Evolutionary conservation across 1,140 invertebrate genomes (phyloP).

Genomic region (Plutomurus gul): DNA sequence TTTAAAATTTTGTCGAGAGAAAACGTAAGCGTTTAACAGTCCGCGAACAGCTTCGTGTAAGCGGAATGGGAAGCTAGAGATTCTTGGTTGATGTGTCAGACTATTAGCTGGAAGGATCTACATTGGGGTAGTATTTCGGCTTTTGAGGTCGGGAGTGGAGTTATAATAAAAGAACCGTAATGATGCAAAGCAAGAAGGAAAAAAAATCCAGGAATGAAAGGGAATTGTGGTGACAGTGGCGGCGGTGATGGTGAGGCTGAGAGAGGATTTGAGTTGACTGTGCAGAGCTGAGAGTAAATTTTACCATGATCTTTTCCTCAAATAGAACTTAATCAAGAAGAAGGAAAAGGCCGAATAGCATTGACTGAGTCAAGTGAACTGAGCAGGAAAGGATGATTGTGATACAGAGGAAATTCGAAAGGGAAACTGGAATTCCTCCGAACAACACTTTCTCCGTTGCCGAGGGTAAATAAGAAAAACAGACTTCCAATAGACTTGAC

Average conservation of each 20-base stretch:
- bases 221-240: background rate
- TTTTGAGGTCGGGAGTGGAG: background rate
- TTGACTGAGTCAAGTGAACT: slow-evolving; percentile 28
- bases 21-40: too few species aligned
- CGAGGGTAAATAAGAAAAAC: background rate
- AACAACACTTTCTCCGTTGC: background rate
- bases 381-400: slow-evolving; percentile 26
- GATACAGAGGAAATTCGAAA: slow-evolving; percentile 27
- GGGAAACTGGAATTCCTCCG: background rate
- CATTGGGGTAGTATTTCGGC: background rate
- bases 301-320: slow-evolving; percentile 22
- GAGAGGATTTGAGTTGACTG: slow-evolving; percentile 4
- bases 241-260: background rate
- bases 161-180: background rate
- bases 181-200: background rate
- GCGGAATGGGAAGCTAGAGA: background rate
- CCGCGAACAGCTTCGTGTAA: background rate
- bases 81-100: background rate
- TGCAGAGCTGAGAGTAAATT: slow-evolving; percentile 21
- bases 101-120: background rate
- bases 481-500: background rate
- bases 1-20: too few species aligned
- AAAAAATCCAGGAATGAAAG: background rate
- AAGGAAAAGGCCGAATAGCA: slow-evolving; percentile 25
- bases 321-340: slow-evolving; percentile 30